Base-by-base conservation (phyloP, 2,888 invertebrate genomes). In the Xanthia togata region DNA sequence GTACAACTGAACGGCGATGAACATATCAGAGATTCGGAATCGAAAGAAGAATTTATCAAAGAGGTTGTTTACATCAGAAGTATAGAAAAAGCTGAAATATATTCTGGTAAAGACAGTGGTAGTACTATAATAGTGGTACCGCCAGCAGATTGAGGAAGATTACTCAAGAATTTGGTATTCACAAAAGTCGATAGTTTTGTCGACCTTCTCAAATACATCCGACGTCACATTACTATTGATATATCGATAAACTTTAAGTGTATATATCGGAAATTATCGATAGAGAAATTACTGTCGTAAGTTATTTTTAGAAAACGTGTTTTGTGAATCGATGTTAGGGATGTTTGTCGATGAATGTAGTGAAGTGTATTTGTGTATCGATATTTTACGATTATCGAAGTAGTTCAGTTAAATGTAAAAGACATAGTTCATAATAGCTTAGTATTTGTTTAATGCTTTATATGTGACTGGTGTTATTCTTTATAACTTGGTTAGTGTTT, bases 71-170 rank as follows among this genome's bases (percentile, higher is more conserved):
- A 95, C 63, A 88, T 95, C 0, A 93, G 90, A 63, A 94, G 91
- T 88, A 89, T 96, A 76, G 96, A 95, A 0, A 94, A 94, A 79
- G 90, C 96, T 0, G 95, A 93, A 68, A 94, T 96, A 35, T 95
- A 96, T 68, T 89, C 93, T 0, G 93, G 93, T 0, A 95, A 94
- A 17, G 93, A 95, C n/a, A 94, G 95, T 57, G 96, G 96, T 0
- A 96, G 96, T 85, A 96, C 96, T 0, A 96, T 96, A 2, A 96
- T 96, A 8, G 91, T 95, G 0, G 93, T 96, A 8, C 96, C 96
- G 9, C 96, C 96, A 5, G 95, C 96, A 0, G 96, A 96, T 91
- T 96, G 96, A 96, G 83, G 57, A 78, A 41, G 17, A 38, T 35
- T 8, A 60, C 20, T 62, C 44, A 47, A 76, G 4, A 23, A 23